Evolutionary conservation across 2,113 vertebrate genomes (phyloP).

Genomic region (Crypturellus undulatus): DNA sequence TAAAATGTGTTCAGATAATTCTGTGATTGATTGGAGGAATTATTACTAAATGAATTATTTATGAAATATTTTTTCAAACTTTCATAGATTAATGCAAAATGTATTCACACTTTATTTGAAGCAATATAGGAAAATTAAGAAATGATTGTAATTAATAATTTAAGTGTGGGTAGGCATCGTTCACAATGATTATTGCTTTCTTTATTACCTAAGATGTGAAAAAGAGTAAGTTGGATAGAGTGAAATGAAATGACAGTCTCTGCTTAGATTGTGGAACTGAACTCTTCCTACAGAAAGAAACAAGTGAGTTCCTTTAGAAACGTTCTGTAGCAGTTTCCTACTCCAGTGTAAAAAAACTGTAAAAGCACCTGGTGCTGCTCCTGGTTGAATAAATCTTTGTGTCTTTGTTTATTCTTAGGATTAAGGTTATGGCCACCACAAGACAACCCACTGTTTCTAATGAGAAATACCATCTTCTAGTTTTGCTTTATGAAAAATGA

Average conservation of each 20-base stretch:
- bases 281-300: neutral
- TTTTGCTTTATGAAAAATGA: neutral
- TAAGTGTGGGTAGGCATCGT: neutral
- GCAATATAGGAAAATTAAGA: slow-evolving; percentile 36
- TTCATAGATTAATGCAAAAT: slow-evolving; percentile 10
- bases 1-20: slow-evolving; percentile 6
- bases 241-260: neutral
- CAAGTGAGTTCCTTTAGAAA: neutral
- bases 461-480: neutral
- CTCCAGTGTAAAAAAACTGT: neutral
- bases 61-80: slow-evolving; percentile 28
- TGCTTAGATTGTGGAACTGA: neutral
- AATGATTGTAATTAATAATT: slow-evolving; percentile 31
- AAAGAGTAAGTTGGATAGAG: neutral
- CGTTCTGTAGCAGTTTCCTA: neutral
- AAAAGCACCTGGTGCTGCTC: neutral
- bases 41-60: slow-evolving; percentile 45
- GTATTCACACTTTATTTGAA: slow-evolving; percentile 29
- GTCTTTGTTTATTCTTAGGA: neutral
- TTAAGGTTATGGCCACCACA: neutral
- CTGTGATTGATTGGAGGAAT: slow-evolving; percentile 12
- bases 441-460: neutral
- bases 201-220: neutral
- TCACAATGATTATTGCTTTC: neutral
- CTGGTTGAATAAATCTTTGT: neutral